phyloP scores from a whole-genome alignment of 2,797 vertebrate species.

The Helicolenus hilgendorfi region DNA sequence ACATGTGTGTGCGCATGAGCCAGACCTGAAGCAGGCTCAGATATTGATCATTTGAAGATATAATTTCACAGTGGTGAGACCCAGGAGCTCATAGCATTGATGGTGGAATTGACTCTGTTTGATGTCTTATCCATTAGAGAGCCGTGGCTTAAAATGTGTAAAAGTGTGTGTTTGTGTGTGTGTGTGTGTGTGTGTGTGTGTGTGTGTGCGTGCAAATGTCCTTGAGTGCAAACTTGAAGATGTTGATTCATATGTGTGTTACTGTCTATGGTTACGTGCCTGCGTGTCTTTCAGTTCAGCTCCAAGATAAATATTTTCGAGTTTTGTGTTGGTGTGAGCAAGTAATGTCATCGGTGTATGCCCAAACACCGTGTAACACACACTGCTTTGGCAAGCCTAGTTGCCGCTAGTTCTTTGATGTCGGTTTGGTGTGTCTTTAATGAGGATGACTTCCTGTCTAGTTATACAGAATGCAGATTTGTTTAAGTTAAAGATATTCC shows the following conservation, averaged over 20 bases:
- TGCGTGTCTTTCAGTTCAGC: neutral
- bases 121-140: slow-evolving; percentile 2
- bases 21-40: neutral
- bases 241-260: neutral
- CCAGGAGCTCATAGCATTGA: neutral
- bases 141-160: neutral
- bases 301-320: neutral
- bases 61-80: neutral
- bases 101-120: neutral
- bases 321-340: neutral
- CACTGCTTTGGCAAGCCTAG: no score
- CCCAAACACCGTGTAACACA: no score
- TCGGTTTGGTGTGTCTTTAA: neutral
- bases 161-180: neutral
- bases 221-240: neutral
- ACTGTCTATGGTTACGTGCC: neutral
- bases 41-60: slow-evolving; percentile 37
- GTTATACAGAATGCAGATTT: neutral
- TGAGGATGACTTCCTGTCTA: neutral
- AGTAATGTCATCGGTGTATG: no score
- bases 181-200: neutral
- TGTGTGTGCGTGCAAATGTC: neutral
- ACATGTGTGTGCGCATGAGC: neutral
- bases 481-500: neutral
- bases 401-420: no score